phyloP scores from a whole-genome alignment of 2,797 vertebrate genomes.

The Melopsittacus undulatus region DNA sequence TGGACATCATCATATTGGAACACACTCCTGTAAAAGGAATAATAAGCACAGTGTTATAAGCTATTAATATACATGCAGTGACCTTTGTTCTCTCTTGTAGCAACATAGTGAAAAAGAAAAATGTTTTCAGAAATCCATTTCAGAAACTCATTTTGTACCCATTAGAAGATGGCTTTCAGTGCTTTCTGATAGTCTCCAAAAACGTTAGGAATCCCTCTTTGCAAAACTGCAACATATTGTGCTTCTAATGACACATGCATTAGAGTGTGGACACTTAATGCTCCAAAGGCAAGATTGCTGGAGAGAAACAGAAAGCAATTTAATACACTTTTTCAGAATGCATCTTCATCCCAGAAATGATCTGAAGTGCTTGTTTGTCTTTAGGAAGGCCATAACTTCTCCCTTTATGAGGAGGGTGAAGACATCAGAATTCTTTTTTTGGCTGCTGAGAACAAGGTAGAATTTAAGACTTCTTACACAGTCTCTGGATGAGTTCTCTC shows the following conservation, averaged over 20 bases:
- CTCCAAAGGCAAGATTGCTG: not conserved
- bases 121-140: not conserved
- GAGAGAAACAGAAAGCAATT: not conserved
- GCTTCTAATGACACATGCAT: not conserved
- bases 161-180: not conserved
- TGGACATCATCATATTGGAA: not conserved
- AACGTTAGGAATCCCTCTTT: not conserved
- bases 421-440: not conserved
- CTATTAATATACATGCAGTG: not conserved
- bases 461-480: not conserved
- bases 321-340: not conserved
- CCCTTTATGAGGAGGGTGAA: not conserved
- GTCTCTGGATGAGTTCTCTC: not conserved
- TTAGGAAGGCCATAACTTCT: not conserved
- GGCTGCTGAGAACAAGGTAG: not conserved
- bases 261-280: not conserved
- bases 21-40: not conserved
- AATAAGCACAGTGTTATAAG: not conserved
- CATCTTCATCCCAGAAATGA: not conserved
- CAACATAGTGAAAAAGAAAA: not conserved
- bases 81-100: conserved; percentile 25
- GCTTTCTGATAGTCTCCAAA: not conserved
- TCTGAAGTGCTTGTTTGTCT: not conserved
- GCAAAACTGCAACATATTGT: not conserved
- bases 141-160: not conserved